These are phyloP conservation scores for Erebia aethiops DNA, from an alignment of 2,888 invertebrate genomes.

Conservation along the genomic window DNA sequence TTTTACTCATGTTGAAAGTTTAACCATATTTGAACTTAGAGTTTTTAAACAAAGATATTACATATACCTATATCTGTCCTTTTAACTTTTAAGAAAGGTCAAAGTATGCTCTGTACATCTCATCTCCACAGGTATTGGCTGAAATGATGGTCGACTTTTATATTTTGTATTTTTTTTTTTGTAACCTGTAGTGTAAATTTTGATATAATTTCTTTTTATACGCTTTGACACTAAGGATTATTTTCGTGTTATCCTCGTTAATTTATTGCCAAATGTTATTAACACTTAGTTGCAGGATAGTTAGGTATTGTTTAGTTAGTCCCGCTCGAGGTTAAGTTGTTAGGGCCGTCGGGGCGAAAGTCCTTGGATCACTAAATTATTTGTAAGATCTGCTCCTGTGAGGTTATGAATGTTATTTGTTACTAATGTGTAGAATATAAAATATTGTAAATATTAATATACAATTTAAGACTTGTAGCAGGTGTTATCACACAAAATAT, in stretches of 20 bases:
- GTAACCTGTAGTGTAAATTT: slow-evolving; percentile 53
- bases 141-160: slow-evolving; percentile 61
- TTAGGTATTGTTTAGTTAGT: slow-evolving; percentile 45
- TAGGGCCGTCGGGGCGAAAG: not conserved
- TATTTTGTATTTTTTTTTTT: slow-evolving; percentile 70
- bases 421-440: slow-evolving; percentile 82
- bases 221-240: slow-evolving; percentile 69
- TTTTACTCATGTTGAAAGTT: no score
- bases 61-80: no score
- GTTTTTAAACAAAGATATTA: no score
- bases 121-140: slow-evolving; percentile 44
- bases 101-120: no score
- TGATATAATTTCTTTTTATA: slow-evolving; percentile 61
- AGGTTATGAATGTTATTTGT: slow-evolving; percentile 83
- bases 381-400: slow-evolving; percentile 80
- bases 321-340: slow-evolving; percentile 28
- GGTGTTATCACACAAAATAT: slow-evolving; percentile 84
- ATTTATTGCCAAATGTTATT: slow-evolving; percentile 83
- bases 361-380: slow-evolving; percentile 51
- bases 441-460: slow-evolving; percentile 80
- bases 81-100: no score
- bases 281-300: slow-evolving; percentile 69
- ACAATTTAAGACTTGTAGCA: slow-evolving; percentile 80
- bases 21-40: no score
- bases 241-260: slow-evolving; percentile 78